Evolutionary conservation across 2,888 invertebrate species (phyloP).

Genomic region (Polymixis lichenea): DNA sequence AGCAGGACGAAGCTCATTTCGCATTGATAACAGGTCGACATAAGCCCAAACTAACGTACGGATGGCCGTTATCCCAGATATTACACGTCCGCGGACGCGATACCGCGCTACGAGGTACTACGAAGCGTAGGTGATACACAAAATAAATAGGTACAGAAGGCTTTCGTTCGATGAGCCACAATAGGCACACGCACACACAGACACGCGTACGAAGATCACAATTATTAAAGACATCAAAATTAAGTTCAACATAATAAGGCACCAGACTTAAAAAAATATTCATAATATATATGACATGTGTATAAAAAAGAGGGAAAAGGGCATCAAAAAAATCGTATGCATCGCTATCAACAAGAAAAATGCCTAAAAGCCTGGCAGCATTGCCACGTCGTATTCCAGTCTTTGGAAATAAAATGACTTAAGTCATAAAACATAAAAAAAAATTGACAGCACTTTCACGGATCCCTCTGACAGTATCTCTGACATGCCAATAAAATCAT

Average conservation of each 20-base stretch:
- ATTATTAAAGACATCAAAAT: too few species aligned
- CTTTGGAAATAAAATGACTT: too few species aligned
- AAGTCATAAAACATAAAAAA: background rate
- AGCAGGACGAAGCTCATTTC: conserved; percentile 67
- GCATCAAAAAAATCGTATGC: too few species aligned
- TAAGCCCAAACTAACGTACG: conserved; percentile 55
- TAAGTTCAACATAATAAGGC: too few species aligned
- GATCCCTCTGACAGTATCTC: background rate
- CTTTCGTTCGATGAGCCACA: background rate
- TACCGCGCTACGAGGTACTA: conserved; percentile 22
- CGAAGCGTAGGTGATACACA: conserved; percentile 15
- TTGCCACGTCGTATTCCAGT: too few species aligned
- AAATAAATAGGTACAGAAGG: conserved; percentile 19
- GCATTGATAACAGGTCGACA: conserved; percentile 66
- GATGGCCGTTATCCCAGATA: conserved; percentile 62
- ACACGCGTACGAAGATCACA: too few species aligned
- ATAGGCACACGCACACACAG: background rate
- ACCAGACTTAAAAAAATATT: too few species aligned
- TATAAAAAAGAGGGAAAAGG: too few species aligned
- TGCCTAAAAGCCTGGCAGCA: too few species aligned
- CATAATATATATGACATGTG: too few species aligned
- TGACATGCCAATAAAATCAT: background rate
- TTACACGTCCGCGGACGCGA: conserved; percentile 51
- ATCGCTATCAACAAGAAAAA: too few species aligned
- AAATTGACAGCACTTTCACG: background rate